Conservation (phyloP, 2,113 vertebrate genomes). For the Riparia riparia region DNA sequence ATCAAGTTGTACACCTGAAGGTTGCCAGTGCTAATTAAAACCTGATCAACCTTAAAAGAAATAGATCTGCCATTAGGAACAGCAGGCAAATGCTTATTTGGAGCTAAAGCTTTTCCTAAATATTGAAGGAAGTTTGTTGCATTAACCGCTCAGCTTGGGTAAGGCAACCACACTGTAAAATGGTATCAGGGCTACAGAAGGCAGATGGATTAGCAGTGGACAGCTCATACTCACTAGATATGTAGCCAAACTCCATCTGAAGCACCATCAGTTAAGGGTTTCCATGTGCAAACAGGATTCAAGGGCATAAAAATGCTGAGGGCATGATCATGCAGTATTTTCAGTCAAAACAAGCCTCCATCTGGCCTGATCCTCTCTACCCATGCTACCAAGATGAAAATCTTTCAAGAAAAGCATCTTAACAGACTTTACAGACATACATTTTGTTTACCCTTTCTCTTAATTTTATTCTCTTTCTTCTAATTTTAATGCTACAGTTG, state of each 20-base stretch:
- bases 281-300: neutral
- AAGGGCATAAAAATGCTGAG: neutral
- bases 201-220: neutral
- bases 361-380: neutral
- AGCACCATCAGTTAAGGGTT: neutral
- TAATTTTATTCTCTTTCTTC: neutral
- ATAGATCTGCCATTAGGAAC: neutral
- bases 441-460: neutral
- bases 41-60: neutral
- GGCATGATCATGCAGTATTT: neutral
- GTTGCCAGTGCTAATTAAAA: neutral
- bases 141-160: fast-evolving
- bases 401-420: neutral
- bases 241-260: neutral
- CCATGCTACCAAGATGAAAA: neutral
- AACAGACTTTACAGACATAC: neutral
- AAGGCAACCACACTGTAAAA: neutral
- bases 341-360: neutral
- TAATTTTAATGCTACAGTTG: neutral
- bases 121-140: neutral
- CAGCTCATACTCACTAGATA: neutral
- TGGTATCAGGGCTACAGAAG: neutral
- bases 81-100: neutral
- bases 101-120: neutral
- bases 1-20: neutral